These are phyloP conservation scores for Enteromius radiatus DNA, from an alignment of 2,797 vertebrate species.

Conservation along the genomic window DNA sequence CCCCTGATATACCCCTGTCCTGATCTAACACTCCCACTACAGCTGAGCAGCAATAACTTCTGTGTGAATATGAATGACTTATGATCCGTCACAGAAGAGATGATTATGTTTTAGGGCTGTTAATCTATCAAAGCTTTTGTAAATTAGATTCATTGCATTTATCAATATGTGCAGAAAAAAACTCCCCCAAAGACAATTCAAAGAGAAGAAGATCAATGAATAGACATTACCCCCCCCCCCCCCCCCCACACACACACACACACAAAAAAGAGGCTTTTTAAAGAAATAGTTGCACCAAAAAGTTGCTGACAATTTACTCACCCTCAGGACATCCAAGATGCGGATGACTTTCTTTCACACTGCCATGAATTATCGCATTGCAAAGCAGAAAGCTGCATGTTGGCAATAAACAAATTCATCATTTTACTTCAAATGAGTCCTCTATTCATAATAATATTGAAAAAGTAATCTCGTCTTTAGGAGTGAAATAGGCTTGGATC, in stretches of 20 bases:
- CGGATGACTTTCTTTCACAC: neutral
- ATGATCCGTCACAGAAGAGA: neutral
- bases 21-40: slow-evolving; percentile 37
- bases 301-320: neutral
- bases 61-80: slow-evolving; percentile 12
- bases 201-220: neutral
- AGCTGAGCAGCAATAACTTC: neutral
- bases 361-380: neutral
- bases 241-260: too few relatives aligned
- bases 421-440: neutral
- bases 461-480: neutral
- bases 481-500: neutral
- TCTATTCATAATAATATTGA: neutral
- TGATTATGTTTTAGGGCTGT: neutral
- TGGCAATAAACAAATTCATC: neutral
- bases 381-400: neutral
- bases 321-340: neutral
- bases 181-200: neutral
- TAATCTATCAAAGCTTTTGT: neutral
- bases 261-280: neutral
- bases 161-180: neutral
- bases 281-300: neutral
- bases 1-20: slow-evolving; percentile 26
- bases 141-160: slow-evolving; percentile 8
- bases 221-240: too few relatives aligned